A percentile compares a stretch with the other conserved stretches of the same genome.
Evolutionary conservation across 2,888 invertebrate species (phyloP).

Genomic region (Drosophila neotestacea): DNA sequence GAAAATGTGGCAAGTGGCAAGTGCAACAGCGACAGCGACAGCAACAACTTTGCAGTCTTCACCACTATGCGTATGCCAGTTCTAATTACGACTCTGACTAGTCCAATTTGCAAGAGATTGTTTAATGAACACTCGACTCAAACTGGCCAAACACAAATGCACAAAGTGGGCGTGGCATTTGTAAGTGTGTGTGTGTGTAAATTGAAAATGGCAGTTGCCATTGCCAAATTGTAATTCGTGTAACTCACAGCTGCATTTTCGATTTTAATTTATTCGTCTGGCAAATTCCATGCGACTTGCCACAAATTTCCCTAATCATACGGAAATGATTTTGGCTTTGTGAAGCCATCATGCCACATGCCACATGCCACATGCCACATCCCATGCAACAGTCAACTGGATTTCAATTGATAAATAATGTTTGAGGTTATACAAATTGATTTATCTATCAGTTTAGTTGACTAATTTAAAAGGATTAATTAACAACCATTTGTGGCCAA

Average conservation of each 20-base stretch:
- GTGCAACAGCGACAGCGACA: conserved; percentile 9
- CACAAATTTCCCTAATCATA: conserved; percentile 25
- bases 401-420: conserved; percentile 24
- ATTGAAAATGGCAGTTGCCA: conserved; percentile 6
- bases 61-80: conserved; percentile 49
- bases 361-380: neutral
- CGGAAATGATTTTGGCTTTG: conserved; percentile 25
- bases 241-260: conserved; percentile 11
- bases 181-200: neutral
- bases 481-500: conserved; percentile 17
- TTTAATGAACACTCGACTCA: conserved; percentile 14
- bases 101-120: conserved; percentile 53
- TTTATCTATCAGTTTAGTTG: conserved; percentile 9
- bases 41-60: neutral
- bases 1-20: conserved; percentile 40
- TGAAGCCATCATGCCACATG: conserved; percentile 3
- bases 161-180: neutral
- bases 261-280: conserved; percentile 19
- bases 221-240: conserved; percentile 13
- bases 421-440: conserved; percentile 23
- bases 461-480: conserved; percentile 14
- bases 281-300: conserved; percentile 20
- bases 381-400: neutral
- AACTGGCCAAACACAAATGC: conserved; percentile 9
- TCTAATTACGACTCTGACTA: conserved; percentile 61